Evolutionary conservation across 2,113 vertebrate species (phyloP).

Genomic region (Callaeas wilsoni): DNA sequence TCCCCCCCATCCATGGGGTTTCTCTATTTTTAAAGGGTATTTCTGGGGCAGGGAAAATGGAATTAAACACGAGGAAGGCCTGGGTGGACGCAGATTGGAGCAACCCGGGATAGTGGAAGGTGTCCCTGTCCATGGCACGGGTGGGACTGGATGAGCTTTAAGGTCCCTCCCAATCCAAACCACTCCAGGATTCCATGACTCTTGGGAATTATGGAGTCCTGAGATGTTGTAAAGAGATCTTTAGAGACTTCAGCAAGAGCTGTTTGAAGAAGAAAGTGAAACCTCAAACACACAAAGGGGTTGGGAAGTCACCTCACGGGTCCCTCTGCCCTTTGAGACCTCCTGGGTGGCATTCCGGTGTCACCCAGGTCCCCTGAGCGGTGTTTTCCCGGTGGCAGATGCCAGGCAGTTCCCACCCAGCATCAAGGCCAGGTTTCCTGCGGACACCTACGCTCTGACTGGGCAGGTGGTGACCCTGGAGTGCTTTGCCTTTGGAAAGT

Average conservation of each 20-base stretch:
- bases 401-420: slow-evolving; percentile 80
- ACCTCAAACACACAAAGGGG: not conserved
- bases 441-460: slow-evolving; percentile 88
- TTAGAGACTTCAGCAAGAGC: not conserved
- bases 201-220: rapidly evolving
- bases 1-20: not conserved
- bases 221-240: not conserved
- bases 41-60: not conserved
- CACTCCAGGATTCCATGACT: too few relatives aligned
- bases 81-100: not conserved
- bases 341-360: rapidly evolving
- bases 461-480: slow-evolving; percentile 87
- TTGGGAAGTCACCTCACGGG: not conserved
- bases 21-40: not conserved
- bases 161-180: not conserved
- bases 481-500: slow-evolving; percentile 97
- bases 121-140: not conserved
- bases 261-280: not conserved
- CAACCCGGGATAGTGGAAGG: not conserved
- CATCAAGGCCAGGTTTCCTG: slow-evolving; percentile 90
- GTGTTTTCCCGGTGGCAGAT: slow-evolving; percentile 60
- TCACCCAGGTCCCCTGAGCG: not conserved
- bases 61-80: not conserved
- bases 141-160: not conserved
- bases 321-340: not conserved